Evolutionary conservation across 2,113 vertebrate species (phyloP).

Genomic region (Rhinogobius similis): DNA sequence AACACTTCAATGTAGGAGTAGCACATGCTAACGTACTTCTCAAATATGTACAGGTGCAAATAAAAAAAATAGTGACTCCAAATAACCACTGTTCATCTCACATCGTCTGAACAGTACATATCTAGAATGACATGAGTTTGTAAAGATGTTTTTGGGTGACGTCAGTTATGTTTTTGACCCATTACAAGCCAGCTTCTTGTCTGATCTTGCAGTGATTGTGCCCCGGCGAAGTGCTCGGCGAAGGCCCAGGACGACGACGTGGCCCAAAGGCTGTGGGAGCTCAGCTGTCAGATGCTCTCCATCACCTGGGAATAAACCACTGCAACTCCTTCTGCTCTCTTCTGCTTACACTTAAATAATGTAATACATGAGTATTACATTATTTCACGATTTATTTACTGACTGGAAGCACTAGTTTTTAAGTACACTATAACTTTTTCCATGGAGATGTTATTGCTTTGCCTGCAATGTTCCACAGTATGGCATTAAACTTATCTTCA

Average conservation of each 20-base stretch:
- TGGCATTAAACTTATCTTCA: neutral
- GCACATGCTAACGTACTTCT: no score
- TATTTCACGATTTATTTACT: no score
- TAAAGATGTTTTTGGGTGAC: neutral
- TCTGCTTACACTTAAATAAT: neutral
- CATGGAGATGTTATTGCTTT: neutral
- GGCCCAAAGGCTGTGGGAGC: constrained; percentile 77
- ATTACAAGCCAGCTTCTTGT: neutral
- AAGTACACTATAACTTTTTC: neutral
- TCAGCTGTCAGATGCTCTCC: constrained; percentile 74
- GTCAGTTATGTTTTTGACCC: neutral
- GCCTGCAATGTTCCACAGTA: neutral
- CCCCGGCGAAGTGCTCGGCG: constrained; percentile 65
- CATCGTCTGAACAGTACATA: neutral
- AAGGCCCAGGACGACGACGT: constrained; percentile 64
- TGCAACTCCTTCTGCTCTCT: neutral
- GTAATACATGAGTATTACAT: neutral
- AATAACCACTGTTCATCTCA: neutral
- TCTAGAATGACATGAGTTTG: no score
- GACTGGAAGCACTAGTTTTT: no score
- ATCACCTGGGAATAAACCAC: constrained; percentile 70
- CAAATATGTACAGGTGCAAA: no score
- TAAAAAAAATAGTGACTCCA: neutral
- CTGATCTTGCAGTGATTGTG: constrained; percentile 71
- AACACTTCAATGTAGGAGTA: no score